Conservation (phyloP, 2,888 invertebrate genomes). For the Leucophenga maculata region DNA sequence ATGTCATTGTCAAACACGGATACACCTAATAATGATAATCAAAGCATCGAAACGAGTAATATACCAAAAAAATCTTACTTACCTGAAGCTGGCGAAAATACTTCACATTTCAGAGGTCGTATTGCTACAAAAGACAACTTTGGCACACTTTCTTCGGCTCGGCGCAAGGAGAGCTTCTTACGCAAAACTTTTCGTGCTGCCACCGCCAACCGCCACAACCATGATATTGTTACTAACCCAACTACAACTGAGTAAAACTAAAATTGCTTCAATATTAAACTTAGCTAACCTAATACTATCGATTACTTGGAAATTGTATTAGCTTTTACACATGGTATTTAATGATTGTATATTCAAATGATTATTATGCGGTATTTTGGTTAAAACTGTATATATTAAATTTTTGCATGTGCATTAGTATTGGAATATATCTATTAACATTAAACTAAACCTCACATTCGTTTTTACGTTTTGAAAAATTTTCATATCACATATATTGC, state of each 20-base stretch:
- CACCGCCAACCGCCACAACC: conserved; percentile 58
- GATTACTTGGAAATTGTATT: background rate
- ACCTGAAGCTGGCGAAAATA: background rate
- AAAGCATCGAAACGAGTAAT: conserved; percentile 25
- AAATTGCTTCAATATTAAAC: conserved; percentile 2
- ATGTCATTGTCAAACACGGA: conserved; percentile 32
- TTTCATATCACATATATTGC: no score
- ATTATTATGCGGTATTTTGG: background rate
- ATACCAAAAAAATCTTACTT: background rate
- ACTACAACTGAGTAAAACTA: conserved; percentile 42
- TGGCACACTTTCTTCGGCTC: conserved; percentile 44
- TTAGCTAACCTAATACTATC: conserved; percentile 4
- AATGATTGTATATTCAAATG: background rate
- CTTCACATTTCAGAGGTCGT: conserved; percentile 4
- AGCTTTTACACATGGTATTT: background rate
- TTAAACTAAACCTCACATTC: background rate
- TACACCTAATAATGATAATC: background rate
- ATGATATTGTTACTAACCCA: conserved; percentile 58
- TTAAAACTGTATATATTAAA: background rate
- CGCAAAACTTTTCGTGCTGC: conserved; percentile 72
- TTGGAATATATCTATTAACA: background rate
- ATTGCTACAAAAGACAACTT: conserved; percentile 33
- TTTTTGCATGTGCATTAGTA: background rate
- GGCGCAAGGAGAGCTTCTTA: conserved; percentile 72
- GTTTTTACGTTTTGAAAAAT: background rate